These are phyloP conservation scores for Magallana gigas DNA, from an alignment of 1,140 invertebrate species.

Conservation along the genomic window DNA sequence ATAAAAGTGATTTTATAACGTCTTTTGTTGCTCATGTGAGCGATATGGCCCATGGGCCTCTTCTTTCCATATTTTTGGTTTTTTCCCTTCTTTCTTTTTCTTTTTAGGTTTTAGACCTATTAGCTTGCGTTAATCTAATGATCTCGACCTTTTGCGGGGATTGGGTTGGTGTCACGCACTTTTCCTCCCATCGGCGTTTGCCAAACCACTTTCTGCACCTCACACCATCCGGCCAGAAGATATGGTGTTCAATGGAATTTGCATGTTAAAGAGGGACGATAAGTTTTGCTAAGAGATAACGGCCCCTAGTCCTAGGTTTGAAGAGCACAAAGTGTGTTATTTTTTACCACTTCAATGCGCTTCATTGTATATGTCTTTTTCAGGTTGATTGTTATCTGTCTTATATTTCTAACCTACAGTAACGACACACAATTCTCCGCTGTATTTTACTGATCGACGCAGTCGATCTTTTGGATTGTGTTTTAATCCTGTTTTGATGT, in stretches of 20 bases:
- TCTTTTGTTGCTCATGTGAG: too few relatives aligned
- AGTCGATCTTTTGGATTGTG: not conserved
- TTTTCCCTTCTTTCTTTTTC: too few relatives aligned
- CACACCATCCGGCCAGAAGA: constrained; percentile 36
- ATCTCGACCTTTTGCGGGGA: not conserved
- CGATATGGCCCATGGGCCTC: too few relatives aligned
- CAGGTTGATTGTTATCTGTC: not conserved
- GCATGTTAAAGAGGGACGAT: not conserved
- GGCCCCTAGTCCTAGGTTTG: not conserved
- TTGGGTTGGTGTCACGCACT: not conserved
- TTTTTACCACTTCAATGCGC: too few relatives aligned
- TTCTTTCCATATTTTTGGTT: too few relatives aligned
- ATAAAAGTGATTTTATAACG: too few relatives aligned
- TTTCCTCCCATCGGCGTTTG: constrained; percentile 24
- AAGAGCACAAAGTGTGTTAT: not conserved
- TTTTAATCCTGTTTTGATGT: too few relatives aligned
- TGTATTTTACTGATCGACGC: not conserved
- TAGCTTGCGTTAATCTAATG: not conserved
- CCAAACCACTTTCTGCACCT: constrained; percentile 28
- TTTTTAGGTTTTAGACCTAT: not conserved
- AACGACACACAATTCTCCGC: not conserved
- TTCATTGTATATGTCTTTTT: not conserved
- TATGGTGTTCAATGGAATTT: not conserved
- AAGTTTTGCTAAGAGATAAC: not conserved
- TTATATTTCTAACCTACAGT: not conserved